phyloP scores from a whole-genome alignment of 1,140 invertebrate genomes.

The Globodera rostochiensis region DNA sequence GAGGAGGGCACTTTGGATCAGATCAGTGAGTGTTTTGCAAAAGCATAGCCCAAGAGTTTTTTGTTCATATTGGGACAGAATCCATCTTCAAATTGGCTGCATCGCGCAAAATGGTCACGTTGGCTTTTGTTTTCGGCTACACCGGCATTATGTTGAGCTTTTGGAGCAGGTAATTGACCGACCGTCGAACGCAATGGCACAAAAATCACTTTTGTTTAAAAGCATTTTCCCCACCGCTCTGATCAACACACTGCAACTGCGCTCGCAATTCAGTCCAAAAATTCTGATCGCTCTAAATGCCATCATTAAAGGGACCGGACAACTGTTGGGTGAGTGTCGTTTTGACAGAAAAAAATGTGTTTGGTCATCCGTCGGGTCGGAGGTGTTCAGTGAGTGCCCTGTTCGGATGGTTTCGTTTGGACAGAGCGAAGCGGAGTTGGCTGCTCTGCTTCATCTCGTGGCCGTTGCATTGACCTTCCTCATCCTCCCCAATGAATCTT shows the following conservation, averaged over 20 bases:
- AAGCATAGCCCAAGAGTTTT: not conserved
- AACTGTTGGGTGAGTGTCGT: constrained; percentile 38
- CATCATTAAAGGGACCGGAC: constrained; percentile 50
- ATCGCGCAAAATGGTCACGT: constrained; percentile 43
- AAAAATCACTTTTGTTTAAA: constrained; percentile 32
- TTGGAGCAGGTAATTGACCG: constrained; percentile 18
- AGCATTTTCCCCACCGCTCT: constrained; percentile 58
- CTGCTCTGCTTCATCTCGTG: constrained; percentile 79
- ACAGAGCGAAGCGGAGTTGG: constrained; percentile 78
- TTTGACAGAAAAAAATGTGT: constrained; percentile 44
- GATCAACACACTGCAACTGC: constrained; percentile 43
- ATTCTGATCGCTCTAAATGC: constrained; percentile 53
- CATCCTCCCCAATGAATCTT: constrained; percentile 80
- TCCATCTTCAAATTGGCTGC: constrained; percentile 22
- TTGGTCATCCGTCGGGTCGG: not conserved
- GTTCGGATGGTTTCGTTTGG: constrained; percentile 16
- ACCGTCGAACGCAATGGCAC: not conserved
- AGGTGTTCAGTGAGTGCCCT: constrained; percentile 18
- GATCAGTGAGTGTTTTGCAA: not conserved
- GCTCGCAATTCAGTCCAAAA: constrained; percentile 44
- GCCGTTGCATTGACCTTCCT: constrained; percentile 82
- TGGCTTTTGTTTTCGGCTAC: constrained; percentile 51
- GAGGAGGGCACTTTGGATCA: constrained; percentile 1
- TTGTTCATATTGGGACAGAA: constrained; percentile 11
- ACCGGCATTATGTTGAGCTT: constrained; percentile 55